These are phyloP conservation scores for Dasysyrphus tricinctus DNA, from an alignment of 2,888 invertebrate genomes.

Conservation along the genomic window DNA sequence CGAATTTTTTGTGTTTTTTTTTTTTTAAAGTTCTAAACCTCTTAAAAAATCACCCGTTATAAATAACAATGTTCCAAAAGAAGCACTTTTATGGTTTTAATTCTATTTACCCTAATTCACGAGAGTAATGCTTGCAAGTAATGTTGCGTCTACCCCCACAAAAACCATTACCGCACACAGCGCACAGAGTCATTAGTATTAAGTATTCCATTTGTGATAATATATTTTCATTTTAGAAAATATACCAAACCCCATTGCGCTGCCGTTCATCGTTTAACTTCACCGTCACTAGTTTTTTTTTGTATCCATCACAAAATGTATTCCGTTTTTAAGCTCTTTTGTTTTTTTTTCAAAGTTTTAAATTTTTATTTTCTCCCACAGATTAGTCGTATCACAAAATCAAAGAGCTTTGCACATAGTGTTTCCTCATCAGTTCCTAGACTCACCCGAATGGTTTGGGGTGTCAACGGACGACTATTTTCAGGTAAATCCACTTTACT, in stretches of 20 bases:
- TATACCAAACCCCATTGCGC: too few relatives aligned
- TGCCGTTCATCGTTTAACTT: background rate
- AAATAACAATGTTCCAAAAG: background rate
- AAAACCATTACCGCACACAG: background rate
- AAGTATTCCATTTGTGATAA: slow-evolving; percentile 25
- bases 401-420: slow-evolving; percentile 93
- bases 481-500: slow-evolving; percentile 85
- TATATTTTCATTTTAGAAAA: slow-evolving; percentile 4
- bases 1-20: too few relatives aligned
- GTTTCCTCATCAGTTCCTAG: slow-evolving; percentile 93
- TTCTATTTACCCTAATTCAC: slow-evolving; percentile 31
- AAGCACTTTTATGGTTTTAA: slow-evolving; percentile 33
- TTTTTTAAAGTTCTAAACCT: too few relatives aligned
- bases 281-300: slow-evolving; percentile 8
- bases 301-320: background rate
- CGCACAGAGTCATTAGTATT: slow-evolving; percentile 25
- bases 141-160: background rate
- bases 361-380: slow-evolving; percentile 80
- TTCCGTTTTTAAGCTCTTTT: background rate
- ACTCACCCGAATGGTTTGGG: slow-evolving; percentile 95
- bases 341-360: background rate
- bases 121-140: background rate
- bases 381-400: slow-evolving; percentile 93
- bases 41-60: too few relatives aligned
- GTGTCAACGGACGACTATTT: slow-evolving; percentile 94